Conservation (phyloP, 1,140 invertebrate genomes). For the Conus betulinus region DNA sequence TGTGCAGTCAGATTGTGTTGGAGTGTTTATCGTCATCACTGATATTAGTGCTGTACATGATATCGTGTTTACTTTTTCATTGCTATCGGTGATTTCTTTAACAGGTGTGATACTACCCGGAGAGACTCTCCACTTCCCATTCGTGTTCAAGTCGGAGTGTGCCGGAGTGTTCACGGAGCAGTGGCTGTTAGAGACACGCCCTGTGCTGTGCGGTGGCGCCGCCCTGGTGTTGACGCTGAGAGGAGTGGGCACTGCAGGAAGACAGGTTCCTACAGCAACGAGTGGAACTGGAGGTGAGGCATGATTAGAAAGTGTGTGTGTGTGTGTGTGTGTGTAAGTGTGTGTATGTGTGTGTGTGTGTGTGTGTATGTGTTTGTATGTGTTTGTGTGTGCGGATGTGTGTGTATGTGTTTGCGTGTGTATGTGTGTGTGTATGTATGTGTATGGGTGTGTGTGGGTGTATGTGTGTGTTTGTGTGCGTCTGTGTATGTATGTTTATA, state of each 20-base stretch:
- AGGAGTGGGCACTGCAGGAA: conserved; percentile 71
- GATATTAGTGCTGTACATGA: background rate
- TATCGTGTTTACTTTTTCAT: background rate
- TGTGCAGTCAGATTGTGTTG: background rate
- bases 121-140: conserved; percentile 72
- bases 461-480: background rate
- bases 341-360: background rate
- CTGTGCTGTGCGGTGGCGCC: conserved; percentile 71
- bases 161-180: conserved; percentile 74
- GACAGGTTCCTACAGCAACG: conserved; percentile 69
- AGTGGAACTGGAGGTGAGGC: conserved; percentile 68
- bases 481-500: background rate
- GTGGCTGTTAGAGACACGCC: conserved; percentile 74
- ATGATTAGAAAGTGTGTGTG: no score
- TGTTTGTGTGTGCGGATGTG: background rate
- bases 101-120: conserved; percentile 74
- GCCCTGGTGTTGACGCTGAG: conserved; percentile 70
- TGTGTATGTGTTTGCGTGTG: background rate
- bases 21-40: background rate
- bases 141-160: conserved; percentile 75
- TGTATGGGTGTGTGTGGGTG: conserved; percentile 8
- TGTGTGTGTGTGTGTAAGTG: no score
- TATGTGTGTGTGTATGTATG: no score
- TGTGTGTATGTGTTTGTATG: background rate
- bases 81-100: conserved; percentile 13